Evolutionary conservation across 2,797 vertebrate species (phyloP).

Genomic region (Anguilla anguilla): DNA sequence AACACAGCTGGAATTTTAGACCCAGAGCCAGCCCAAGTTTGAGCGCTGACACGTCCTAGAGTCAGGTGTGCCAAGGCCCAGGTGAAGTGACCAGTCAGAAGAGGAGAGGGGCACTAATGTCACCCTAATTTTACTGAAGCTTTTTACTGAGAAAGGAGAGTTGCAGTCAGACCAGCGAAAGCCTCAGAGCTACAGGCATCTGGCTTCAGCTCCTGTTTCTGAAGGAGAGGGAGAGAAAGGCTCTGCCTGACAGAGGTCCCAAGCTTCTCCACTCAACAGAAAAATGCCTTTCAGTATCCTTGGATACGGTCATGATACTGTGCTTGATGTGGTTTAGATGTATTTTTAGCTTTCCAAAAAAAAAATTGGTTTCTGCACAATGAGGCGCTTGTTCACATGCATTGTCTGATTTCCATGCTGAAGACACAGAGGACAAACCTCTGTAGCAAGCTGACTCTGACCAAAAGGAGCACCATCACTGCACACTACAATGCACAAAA

Average conservation of each 20-base stretch:
- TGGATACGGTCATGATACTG: background rate
- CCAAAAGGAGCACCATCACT: background rate
- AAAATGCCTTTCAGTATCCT: background rate
- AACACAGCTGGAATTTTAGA: conserved; percentile 63
- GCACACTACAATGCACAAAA: background rate
- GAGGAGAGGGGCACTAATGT: conserved; percentile 55
- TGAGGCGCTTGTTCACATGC: background rate
- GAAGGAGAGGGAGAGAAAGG: background rate
- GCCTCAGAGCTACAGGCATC: background rate
- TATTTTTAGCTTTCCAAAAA: background rate
- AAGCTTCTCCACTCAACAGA: background rate
- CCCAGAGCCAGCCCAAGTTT: conserved; percentile 60
- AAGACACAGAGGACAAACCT: background rate
- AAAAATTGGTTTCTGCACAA: background rate
- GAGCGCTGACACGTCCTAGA: conserved; percentile 57
- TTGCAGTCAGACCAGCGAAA: background rate
- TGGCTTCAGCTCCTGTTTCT: background rate
- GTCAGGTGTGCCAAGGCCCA: conserved; percentile 69
- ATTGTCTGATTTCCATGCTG: background rate
- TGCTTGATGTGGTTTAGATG: background rate
- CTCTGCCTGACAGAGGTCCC: background rate
- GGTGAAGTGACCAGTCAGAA: conserved; percentile 67
- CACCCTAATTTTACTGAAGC: conserved; percentile 42
- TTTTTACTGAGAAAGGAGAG: background rate
- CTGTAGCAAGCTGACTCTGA: background rate